These are phyloP conservation scores for Alloscopus bannaensis DNA, from an alignment of 2,888 invertebrate species.

Conservation along the genomic window DNA sequence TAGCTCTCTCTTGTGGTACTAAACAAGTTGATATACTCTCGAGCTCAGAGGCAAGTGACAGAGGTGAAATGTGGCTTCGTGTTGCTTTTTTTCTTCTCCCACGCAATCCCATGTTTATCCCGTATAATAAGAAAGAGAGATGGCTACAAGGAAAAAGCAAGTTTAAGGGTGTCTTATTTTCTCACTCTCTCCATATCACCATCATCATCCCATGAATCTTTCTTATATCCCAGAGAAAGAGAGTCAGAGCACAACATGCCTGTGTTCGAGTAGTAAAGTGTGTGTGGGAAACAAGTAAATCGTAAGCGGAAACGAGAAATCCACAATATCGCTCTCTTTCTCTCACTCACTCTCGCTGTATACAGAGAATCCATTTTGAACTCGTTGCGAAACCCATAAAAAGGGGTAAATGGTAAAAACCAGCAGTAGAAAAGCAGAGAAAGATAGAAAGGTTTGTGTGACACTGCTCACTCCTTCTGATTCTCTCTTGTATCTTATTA, in stretches of 20 bases:
- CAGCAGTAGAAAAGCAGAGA: neutral
- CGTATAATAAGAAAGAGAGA: no score
- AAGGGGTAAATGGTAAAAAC: constrained; percentile 44
- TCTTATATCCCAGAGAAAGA: neutral
- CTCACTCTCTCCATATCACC: no score
- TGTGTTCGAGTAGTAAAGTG: neutral
- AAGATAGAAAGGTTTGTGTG: neutral
- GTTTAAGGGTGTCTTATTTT: no score
- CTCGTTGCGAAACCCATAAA: constrained; percentile 4
- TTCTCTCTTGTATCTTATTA: constrained; percentile 42
- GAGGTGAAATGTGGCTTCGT: constrained; percentile 57
- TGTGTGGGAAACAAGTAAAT: constrained; percentile 6
- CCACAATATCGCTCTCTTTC: no score
- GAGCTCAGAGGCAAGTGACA: constrained; percentile 40
- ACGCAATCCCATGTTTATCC: constrained; percentile 49
- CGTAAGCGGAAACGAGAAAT: constrained; percentile 40
- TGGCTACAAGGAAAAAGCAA: no score
- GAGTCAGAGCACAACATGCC: neutral
- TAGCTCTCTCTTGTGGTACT: no score
- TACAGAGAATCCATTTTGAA: no score
- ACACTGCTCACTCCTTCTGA: constrained; percentile 25
- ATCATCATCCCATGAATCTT: constrained; percentile 56
- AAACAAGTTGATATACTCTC: no score
- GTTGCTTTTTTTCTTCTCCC: constrained; percentile 26
- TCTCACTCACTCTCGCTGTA: no score